A percentile compares a stretch with the other conserved stretches of the same genome.
Evolutionary conservation across 2,113 vertebrate species (phyloP).

Genomic region (Todiramphus saurophagus): DNA sequence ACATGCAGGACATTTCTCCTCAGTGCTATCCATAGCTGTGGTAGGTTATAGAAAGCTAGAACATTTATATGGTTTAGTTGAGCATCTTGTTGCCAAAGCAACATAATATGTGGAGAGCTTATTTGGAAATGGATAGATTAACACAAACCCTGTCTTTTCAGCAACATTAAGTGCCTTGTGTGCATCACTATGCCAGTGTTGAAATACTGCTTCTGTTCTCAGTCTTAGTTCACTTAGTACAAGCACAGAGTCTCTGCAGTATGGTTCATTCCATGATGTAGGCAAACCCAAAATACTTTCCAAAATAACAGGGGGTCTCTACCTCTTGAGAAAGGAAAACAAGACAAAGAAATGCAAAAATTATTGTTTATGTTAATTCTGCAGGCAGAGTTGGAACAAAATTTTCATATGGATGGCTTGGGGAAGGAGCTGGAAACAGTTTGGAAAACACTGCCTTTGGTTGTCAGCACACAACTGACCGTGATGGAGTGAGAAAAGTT

Average conservation of each 20-base stretch:
- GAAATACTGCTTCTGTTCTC: neutral
- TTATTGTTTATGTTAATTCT: neutral
- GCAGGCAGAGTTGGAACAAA: neutral
- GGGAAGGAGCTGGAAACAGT: neutral
- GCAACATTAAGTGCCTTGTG: neutral
- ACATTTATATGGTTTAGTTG: neutral
- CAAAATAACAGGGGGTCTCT: neutral
- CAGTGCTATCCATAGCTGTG: neutral
- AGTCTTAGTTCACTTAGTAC: neutral
- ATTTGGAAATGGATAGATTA: neutral
- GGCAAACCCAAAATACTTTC: neutral
- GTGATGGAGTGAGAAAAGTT: neutral
- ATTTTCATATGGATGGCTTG: rapidly evolving
- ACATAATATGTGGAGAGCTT: neutral
- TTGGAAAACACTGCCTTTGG: neutral
- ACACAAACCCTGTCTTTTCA: neutral
- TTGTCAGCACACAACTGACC: neutral
- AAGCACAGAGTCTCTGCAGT: neutral
- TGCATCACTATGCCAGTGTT: neutral
- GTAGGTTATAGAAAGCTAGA: neutral
- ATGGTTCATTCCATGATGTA: rapidly evolving
- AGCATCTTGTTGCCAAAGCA: neutral
- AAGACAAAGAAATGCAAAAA: neutral
- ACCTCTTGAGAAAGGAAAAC: neutral
- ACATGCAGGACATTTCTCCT: neutral